These are phyloP conservation scores for Andrena fulva DNA, from an alignment of 2,888 invertebrate genomes.

Conservation along the genomic window DNA sequence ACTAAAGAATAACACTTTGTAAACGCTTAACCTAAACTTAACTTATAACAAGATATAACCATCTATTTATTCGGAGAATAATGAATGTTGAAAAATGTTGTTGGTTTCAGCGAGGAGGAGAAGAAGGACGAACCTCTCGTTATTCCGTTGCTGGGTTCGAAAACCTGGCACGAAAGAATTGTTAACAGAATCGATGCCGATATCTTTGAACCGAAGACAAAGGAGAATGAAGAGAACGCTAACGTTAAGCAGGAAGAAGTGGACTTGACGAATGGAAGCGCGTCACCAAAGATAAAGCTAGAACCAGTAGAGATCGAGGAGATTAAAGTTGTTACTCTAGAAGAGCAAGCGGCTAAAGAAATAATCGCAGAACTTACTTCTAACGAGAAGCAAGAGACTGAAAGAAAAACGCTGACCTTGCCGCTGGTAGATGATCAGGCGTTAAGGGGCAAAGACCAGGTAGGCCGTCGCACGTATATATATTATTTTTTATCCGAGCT, in stretches of 20 bases:
- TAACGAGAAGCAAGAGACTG: conserved; percentile 76
- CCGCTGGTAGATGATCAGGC: conserved; percentile 87
- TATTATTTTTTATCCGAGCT: neutral
- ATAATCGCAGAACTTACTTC: conserved; percentile 88
- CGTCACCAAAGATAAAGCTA: conserved; percentile 58
- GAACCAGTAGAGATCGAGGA: conserved; percentile 64
- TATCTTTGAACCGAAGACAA: conserved; percentile 79
- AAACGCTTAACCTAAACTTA: conserved; percentile 48
- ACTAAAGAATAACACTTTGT: conserved; percentile 73
- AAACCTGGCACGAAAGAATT: conserved; percentile 81
- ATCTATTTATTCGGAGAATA: neutral
- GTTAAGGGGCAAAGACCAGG: conserved; percentile 88
- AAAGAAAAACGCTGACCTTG: conserved; percentile 85
- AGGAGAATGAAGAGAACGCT: conserved; percentile 44
- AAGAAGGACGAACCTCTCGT: conserved; percentile 87
- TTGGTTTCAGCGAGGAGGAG: conserved; percentile 85
- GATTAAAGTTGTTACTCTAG: conserved; percentile 84
- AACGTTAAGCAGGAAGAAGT: conserved; percentile 26
- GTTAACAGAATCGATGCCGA: conserved; percentile 86
- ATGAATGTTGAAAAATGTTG: too few species aligned
- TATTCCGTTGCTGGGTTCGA: conserved; percentile 87
- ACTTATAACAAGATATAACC: conserved; percentile 23
- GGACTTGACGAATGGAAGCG: conserved; percentile 59
- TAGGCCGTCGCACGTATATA: conserved; percentile 62
- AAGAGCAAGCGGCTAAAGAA: conserved; percentile 91